Evolutionary conservation across 92 coral and sea anemone species (phyloP).

Genomic region (Desmophyllum pertusum): DNA sequence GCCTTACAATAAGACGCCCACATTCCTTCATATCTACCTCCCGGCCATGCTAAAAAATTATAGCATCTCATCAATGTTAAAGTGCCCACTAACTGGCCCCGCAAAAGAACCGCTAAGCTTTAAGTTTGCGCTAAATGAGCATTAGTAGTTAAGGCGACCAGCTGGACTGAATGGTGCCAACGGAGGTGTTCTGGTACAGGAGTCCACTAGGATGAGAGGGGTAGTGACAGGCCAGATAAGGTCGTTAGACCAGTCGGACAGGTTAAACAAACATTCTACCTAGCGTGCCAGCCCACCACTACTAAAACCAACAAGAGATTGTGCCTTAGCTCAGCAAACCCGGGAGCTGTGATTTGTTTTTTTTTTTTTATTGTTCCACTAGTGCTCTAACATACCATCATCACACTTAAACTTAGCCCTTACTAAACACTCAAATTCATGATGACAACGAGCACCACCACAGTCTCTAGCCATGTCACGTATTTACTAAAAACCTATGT

Average conservation of each 20-base stretch:
- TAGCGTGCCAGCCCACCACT: slow-evolving; percentile 39
- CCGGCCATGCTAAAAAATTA: slow-evolving; percentile 44
- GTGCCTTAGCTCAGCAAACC: slow-evolving; percentile 49
- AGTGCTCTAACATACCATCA: slow-evolving; percentile 45
- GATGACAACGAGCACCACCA: slow-evolving; percentile 52
- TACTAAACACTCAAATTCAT: slow-evolving; percentile 52
- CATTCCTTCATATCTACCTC: slow-evolving; percentile 38
- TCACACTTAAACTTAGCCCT: slow-evolving; percentile 39
- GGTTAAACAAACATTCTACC: slow-evolving; percentile 44
- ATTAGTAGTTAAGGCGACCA: slow-evolving; percentile 54
- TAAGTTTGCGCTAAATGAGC: slow-evolving; percentile 62
- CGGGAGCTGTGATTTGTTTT: too few species aligned
- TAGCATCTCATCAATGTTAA: slow-evolving; percentile 47
- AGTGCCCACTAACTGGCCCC: slow-evolving; percentile 10
- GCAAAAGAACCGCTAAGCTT: slow-evolving; percentile 57
- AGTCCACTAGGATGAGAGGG: slow-evolving; percentile 52
- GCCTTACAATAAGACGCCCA: slow-evolving; percentile 30
- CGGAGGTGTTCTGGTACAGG: slow-evolving; percentile 46
- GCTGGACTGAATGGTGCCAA: slow-evolving; percentile 26
- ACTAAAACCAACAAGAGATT: slow-evolving; percentile 46
- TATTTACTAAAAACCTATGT: slow-evolving; percentile 39
- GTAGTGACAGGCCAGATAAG: too few species aligned
- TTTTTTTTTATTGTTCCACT: slow-evolving; percentile 51
- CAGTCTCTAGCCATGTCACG: slow-evolving; percentile 61
- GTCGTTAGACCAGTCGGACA: slow-evolving; percentile 44